Conservation (phyloP, 2,113 vertebrate species). For the Cinclus mexicanus region DNA sequence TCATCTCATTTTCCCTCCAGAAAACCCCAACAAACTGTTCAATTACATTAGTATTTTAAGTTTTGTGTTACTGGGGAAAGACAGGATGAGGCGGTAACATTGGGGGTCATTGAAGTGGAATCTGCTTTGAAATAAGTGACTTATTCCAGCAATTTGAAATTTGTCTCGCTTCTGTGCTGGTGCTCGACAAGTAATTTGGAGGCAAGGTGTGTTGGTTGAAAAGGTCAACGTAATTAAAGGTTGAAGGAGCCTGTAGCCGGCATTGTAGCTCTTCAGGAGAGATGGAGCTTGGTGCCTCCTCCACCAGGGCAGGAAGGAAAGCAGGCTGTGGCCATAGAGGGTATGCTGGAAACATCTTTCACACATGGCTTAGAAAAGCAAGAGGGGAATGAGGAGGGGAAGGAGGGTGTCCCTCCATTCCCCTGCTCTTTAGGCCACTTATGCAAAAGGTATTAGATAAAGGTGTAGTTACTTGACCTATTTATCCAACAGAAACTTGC, state of each 20-base stretch:
- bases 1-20: neutral
- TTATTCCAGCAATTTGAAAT: neutral
- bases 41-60: neutral
- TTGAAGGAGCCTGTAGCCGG: neutral
- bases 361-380: neutral
- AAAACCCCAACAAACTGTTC: neutral
- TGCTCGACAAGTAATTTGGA: neutral
- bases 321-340: neutral
- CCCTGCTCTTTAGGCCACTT: neutral
- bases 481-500: conserved; percentile 56
- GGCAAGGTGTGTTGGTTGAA: conserved; percentile 24
- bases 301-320: neutral
- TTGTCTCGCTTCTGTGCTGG: neutral
- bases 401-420: neutral
- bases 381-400: neutral
- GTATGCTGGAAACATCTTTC: neutral
- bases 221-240: conserved; percentile 15
- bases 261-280: neutral
- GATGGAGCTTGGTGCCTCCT: neutral
- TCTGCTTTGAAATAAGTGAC: neutral
- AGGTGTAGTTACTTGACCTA: conserved; percentile 54
- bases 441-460: conserved; percentile 15
- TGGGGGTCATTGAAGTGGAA: neutral
- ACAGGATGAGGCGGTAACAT: neutral
- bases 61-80: neutral